phyloP scores from a whole-genome alignment of 2,113 vertebrate genomes.

The Psettodes erumei region DNA sequence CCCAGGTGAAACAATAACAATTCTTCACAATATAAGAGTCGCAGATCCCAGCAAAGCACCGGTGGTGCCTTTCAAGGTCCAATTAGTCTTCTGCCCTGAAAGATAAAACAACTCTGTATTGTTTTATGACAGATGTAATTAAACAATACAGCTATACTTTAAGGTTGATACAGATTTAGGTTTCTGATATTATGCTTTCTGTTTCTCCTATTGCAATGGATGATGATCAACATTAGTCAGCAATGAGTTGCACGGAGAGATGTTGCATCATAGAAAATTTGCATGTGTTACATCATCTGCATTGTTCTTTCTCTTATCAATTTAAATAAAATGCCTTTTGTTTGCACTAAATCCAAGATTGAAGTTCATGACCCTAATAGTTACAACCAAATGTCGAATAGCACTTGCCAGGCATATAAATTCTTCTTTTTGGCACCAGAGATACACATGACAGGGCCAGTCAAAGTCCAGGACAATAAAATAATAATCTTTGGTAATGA shows the following conservation, averaged over 20 bases:
- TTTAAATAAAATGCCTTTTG: not conserved
- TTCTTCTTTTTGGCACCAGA: not conserved
- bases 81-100: conserved; percentile 40
- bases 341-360: not conserved
- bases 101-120: conserved; percentile 66
- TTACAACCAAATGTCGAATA: not conserved
- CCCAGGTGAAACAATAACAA: conserved; percentile 63
- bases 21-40: conserved; percentile 8
- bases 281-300: not conserved
- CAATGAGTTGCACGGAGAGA: conserved; percentile 26
- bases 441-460: not conserved
- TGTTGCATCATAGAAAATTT: not conserved
- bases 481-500: not conserved
- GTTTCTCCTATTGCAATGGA: not conserved
- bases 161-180: not conserved
- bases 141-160: conserved; percentile 39
- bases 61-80: conserved; percentile 61
- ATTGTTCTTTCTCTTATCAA: not conserved
- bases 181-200: conserved; percentile 23
- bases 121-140: conserved; percentile 44
- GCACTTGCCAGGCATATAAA: not conserved
- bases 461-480: conserved; percentile 19
- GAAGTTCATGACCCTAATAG: not conserved
- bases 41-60: conserved; percentile 42
- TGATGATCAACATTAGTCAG: not conserved